phyloP scores from a whole-genome alignment of 2,113 vertebrate species.

The Psophia crepitans region DNA sequence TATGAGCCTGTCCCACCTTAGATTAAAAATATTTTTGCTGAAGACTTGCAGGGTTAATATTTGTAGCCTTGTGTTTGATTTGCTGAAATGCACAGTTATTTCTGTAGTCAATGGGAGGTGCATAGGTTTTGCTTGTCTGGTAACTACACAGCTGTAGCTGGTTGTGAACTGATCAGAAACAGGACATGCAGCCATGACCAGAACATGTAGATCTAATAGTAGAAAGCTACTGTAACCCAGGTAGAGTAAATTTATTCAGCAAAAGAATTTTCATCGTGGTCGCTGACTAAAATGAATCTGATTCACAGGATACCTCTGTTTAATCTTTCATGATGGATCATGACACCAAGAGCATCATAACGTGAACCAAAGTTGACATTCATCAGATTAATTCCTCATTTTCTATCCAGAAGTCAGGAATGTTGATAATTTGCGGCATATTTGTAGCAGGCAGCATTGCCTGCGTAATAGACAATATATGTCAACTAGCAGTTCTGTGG shows the following conservation, averaged over 20 bases:
- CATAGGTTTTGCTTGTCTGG: neutral
- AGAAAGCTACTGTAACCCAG: conserved; percentile 18
- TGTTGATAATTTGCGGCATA: conserved; percentile 40
- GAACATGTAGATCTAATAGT: neutral
- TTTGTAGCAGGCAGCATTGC: conserved; percentile 23
- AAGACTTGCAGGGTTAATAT: conserved; percentile 4
- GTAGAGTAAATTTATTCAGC: conserved; percentile 24
- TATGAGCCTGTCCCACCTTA: conserved; percentile 11
- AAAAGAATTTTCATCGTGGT: conserved; percentile 2
- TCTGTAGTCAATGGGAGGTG: neutral
- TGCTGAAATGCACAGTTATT: neutral
- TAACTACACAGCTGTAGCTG: neutral
- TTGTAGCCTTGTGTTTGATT: conserved; percentile 3
- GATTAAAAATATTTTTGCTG: conserved; percentile 28
- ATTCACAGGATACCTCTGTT: conserved; percentile 35
- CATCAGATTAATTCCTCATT: conserved; percentile 58
- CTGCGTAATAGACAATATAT: conserved; percentile 11
- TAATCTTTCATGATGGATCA: conserved; percentile 45
- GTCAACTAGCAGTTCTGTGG: neutral
- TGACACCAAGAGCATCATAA: conserved; percentile 30
- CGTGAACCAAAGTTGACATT: conserved; percentile 49
- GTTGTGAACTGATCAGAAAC: neutral
- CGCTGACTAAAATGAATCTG: neutral
- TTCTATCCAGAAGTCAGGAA: conserved; percentile 50
- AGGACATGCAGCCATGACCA: neutral